A percentile compares a stretch with the other conserved stretches of the same genome.
These are phyloP conservation scores for Leptopilina myrica DNA, from an alignment of 2,888 invertebrate genomes.

Conservation along the genomic window DNA sequence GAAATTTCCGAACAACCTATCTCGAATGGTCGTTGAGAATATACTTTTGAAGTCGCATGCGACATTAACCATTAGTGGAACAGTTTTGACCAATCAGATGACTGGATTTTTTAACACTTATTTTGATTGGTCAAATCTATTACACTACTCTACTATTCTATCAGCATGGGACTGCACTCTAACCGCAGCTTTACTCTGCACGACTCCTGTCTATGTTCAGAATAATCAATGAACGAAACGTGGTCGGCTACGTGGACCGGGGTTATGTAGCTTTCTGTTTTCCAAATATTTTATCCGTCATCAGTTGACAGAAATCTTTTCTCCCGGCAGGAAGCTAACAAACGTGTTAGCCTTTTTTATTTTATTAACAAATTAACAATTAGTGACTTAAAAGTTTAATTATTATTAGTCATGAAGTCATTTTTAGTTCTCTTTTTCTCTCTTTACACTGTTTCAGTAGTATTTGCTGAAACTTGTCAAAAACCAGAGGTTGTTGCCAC, in stretches of 20 bases:
- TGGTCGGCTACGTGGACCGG: slow-evolving; percentile 20
- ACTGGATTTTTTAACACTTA: too few species aligned
- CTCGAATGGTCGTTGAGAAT: too few species aligned
- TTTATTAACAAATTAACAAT: not conserved
- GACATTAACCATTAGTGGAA: too few species aligned
- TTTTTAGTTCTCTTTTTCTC: slow-evolving; percentile 46
- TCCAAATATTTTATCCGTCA: not conserved
- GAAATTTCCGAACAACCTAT: too few species aligned
- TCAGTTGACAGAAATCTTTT: slow-evolving; percentile 4
- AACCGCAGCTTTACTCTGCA: too few species aligned
- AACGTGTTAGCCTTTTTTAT: not conserved
- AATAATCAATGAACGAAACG: slow-evolving; percentile 20
- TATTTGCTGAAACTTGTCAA: slow-evolving; percentile 76
- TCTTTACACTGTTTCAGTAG: slow-evolving; percentile 42
- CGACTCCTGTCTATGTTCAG: not conserved
- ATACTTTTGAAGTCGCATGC: too few species aligned
- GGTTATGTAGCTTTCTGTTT: not conserved
- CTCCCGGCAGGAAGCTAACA: too few species aligned
- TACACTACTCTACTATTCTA: too few species aligned
- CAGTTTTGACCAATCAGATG: too few species aligned
- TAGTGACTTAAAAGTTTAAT: slow-evolving; percentile 19
- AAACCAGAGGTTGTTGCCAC: slow-evolving; percentile 86
- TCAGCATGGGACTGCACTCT: too few species aligned
- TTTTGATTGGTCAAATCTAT: too few species aligned
- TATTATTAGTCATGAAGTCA: slow-evolving; percentile 54